Conservation (phyloP, 2,113 vertebrate species). For the Eublepharis macularius region DNA sequence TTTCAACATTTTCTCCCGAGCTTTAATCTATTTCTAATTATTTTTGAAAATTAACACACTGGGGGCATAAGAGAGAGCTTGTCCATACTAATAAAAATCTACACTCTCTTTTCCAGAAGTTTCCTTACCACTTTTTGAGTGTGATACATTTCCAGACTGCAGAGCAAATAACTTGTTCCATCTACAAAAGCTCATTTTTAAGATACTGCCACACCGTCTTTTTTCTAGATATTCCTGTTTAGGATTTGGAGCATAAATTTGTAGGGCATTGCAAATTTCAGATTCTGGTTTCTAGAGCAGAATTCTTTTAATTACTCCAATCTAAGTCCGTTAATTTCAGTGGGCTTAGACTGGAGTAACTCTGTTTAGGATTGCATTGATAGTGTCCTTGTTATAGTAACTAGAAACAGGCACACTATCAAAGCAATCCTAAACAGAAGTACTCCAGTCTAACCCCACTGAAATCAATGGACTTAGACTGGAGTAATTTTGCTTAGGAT, state of each 20-base stretch:
- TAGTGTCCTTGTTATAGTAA: too few relatives aligned
- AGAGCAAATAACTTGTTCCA: background rate
- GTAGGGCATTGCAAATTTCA: background rate
- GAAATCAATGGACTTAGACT: too few relatives aligned
- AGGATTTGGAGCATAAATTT: background rate
- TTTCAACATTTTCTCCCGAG: background rate
- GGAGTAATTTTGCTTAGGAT: too few relatives aligned
- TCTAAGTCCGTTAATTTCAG: too few relatives aligned
- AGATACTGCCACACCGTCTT: background rate
- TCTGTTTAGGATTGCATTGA: too few relatives aligned
- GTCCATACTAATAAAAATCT: background rate
- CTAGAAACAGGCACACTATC: too few relatives aligned
- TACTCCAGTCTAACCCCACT: too few relatives aligned
- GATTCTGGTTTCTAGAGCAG: background rate
- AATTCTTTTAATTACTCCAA: too few relatives aligned
- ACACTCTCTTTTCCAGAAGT: background rate
- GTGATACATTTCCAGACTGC: background rate
- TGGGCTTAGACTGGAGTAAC: too few relatives aligned
- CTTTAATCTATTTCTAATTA: slow-evolving; percentile 40
- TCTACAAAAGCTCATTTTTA: background rate
- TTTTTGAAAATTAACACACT: background rate
- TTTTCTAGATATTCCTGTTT: background rate
- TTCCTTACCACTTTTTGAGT: background rate
- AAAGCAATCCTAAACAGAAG: too few relatives aligned
- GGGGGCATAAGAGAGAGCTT: background rate